These are phyloP conservation scores for Coptodon rendalli DNA, from an alignment of 2,113 vertebrate genomes.

Conservation along the genomic window DNA sequence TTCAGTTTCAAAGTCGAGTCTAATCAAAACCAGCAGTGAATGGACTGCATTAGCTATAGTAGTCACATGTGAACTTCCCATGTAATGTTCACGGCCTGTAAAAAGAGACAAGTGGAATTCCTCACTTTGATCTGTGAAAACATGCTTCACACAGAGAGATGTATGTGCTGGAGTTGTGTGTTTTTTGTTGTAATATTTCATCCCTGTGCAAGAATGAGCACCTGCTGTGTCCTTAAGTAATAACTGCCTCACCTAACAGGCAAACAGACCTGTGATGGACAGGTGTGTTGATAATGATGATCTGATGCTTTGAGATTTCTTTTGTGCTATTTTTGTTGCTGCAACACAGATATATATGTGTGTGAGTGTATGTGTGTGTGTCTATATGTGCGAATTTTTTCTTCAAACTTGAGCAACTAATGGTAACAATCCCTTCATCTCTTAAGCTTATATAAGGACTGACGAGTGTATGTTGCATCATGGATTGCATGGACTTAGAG, in stretches of 20 bases:
- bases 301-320: not conserved
- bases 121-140: constrained; percentile 46
- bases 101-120: constrained; percentile 9
- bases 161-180: not conserved
- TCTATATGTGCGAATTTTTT: not conserved
- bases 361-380: not conserved
- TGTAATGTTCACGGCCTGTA: not conserved
- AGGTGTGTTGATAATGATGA: not conserved
- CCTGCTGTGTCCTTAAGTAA: constrained; percentile 12
- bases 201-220: constrained; percentile 20
- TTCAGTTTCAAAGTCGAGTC: constrained; percentile 20
- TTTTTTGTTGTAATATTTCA: constrained; percentile 15
- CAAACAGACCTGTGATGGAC: not conserved
- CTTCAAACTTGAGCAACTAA: not conserved
- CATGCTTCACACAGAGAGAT: not conserved
- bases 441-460: not conserved
- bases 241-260: not conserved
- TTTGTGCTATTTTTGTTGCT: not conserved
- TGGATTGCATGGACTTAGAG: not conserved
- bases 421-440: not conserved
- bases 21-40: constrained; percentile 31
- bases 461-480: not conserved
- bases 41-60: constrained; percentile 5
- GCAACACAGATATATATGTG: not conserved
- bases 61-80: constrained; percentile 1